Evolutionary conservation across 2,113 vertebrate species (phyloP), one percentile per base, ranked within the genome.

Genomic region (Colaptes auratus): DNA sequence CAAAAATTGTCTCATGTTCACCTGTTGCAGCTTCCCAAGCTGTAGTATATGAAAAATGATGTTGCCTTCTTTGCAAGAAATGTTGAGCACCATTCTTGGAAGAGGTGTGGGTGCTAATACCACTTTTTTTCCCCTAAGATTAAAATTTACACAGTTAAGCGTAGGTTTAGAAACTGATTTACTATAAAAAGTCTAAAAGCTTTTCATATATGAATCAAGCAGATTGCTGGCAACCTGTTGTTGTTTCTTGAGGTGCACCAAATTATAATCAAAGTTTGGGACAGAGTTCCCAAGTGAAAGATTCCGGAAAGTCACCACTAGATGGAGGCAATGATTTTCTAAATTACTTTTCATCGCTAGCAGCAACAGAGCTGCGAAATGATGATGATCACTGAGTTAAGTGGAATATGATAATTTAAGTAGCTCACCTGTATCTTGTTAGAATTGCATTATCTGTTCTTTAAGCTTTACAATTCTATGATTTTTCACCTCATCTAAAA

Each of bases 311-410:
- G 44, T 86, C 85, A 74, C 97, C 98, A 97, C 97, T 98, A 98
- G 98, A 97, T 98, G 98, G 98, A 95, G 96, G 80, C 88, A 97
- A 90, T 97, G 97, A 96, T 97, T 97, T 97, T 97, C 95, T 93
- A 90, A 97, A 96, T 96, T 76, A 60, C 86, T 83, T 52, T 75
- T 93, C 65, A 79, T 58, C 3, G 11, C 55, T 95, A 4, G 65
- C 33, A 94, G 52, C 39, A 90, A 92, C 91, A 95, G 67, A 89
- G 94, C 87, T 94, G 75, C 31, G 82, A 91, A 96, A 96, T 80
- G 4, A 93, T 93, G 90, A 83, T 91, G 79, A 94, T 91, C 69
- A 74, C 89, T 58, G 35, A 91, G 44, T 86, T 88, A 92, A 92
- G 88, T 94, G 84, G 95, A 96, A 94, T 87, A 92, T 96, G 90